Evolutionary conservation across 2,113 vertebrate genomes (phyloP).

Genomic region (Sardina pilchardus): DNA sequence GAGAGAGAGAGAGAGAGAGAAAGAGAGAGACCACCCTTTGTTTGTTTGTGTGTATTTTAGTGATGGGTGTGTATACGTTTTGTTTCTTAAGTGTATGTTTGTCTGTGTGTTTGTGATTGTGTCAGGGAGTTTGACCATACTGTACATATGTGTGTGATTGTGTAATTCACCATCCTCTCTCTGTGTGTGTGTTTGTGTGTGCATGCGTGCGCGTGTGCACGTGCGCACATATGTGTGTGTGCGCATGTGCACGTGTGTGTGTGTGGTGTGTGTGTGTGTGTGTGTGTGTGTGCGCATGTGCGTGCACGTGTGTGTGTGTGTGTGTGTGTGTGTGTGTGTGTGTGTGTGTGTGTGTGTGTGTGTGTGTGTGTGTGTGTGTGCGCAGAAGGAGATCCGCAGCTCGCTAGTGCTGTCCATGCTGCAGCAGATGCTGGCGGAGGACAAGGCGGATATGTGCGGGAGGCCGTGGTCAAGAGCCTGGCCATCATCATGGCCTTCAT

Average conservation of each 20-base stretch:
- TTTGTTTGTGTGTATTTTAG: neutral
- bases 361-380: conserved; percentile 39
- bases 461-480: conserved; percentile 98
- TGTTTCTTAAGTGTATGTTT: neutral
- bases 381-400: conserved; percentile 97
- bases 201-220: neutral
- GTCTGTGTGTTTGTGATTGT: neutral
- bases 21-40: too few relatives aligned
- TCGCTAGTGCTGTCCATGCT: conserved; percentile 97
- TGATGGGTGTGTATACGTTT: neutral
- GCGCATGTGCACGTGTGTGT: neutral
- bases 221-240: neutral
- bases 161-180: neutral
- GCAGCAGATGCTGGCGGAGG: conserved; percentile 97
- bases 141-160: neutral
- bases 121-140: neutral
- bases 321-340: conserved; percentile 20
- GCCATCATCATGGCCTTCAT: conserved; percentile 98
- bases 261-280: neutral
- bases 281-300: neutral
- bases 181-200: neutral
- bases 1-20: too few relatives aligned
- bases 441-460: conserved; percentile 96
- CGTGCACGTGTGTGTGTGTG: conserved; percentile 4
- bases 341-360: neutral